Evolutionary conservation across 1,140 invertebrate genomes (phyloP).

Genomic region (Pachypeltis micranthus): DNA sequence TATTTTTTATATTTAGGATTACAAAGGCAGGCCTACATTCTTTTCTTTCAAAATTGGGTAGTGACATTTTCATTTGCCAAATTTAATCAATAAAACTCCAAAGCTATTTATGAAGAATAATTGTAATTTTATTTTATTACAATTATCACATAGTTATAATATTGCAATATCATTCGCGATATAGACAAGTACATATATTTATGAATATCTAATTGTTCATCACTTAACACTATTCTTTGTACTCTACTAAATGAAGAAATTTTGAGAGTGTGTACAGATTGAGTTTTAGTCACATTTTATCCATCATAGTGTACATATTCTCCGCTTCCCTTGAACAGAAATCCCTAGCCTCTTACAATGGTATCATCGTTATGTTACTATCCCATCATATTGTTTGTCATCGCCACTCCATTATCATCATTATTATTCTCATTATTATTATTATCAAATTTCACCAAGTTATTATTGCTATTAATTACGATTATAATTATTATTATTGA

Average conservation of each 20-base stretch:
- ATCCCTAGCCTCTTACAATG: neutral
- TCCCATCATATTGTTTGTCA: too few species aligned
- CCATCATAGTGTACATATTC: conserved; percentile 21
- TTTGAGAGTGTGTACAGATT: conserved; percentile 22
- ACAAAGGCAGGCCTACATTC: neutral
- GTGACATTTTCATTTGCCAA: conserved; percentile 10
- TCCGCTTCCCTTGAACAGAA: conserved; percentile 9
- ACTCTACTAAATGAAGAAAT: conserved; percentile 16
- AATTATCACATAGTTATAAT: conserved; percentile 19
- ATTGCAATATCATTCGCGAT: conserved; percentile 18
- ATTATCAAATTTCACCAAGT: neutral
- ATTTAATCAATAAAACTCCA: conserved; percentile 2
- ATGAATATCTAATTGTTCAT: conserved; percentile 20
- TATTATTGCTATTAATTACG: neutral
- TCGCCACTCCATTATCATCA: conserved; percentile 13
- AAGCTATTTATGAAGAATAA: conserved; percentile 10
- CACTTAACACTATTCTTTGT: conserved; percentile 22
- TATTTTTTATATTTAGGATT: conserved; percentile 16
- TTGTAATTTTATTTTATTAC: conserved; percentile 16
- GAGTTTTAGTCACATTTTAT: conserved; percentile 20
- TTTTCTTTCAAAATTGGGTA: neutral
- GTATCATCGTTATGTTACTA: too few species aligned
- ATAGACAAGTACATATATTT: conserved; percentile 19
- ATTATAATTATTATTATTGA: conserved; percentile 10
- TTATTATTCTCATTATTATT: conserved; percentile 16